phyloP scores from a whole-genome alignment of 2,113 vertebrate species.

The Dromas ardeola region DNA sequence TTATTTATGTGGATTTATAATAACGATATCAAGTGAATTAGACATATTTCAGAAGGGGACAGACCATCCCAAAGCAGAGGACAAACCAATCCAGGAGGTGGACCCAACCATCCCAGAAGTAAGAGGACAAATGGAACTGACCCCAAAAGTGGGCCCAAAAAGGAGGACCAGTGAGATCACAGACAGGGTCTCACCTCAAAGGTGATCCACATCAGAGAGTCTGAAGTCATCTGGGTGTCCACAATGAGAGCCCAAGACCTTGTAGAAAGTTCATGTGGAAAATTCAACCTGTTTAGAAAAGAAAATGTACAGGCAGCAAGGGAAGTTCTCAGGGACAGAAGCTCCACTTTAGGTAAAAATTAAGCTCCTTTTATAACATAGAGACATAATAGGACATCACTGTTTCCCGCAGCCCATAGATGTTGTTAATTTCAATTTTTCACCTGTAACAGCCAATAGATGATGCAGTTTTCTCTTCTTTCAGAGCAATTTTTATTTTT shows the following conservation, averaged over 20 bases:
- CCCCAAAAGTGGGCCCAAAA: neutral
- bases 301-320: neutral
- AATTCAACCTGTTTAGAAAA: neutral
- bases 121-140: neutral
- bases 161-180: neutral
- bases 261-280: neutral
- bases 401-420: accelerated
- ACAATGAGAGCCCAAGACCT: neutral
- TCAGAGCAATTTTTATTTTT: neutral
- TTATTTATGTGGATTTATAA: neutral
- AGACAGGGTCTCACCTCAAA: neutral
- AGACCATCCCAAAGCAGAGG: neutral
- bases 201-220: neutral
- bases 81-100: neutral
- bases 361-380: neutral
- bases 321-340: neutral
- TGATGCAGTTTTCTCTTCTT: neutral
- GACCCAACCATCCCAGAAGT: neutral
- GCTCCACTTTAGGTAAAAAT: neutral
- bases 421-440: neutral
- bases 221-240: accelerated
- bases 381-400: neutral
- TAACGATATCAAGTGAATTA: neutral
- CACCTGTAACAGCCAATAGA: neutral
- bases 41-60: neutral